Percentiles rank a stretch among this genome's conserved stretches.
These are phyloP conservation scores for Naso thynnoides DNA, from an alignment of 2,797 vertebrate species.

Conservation along the genomic window DNA sequence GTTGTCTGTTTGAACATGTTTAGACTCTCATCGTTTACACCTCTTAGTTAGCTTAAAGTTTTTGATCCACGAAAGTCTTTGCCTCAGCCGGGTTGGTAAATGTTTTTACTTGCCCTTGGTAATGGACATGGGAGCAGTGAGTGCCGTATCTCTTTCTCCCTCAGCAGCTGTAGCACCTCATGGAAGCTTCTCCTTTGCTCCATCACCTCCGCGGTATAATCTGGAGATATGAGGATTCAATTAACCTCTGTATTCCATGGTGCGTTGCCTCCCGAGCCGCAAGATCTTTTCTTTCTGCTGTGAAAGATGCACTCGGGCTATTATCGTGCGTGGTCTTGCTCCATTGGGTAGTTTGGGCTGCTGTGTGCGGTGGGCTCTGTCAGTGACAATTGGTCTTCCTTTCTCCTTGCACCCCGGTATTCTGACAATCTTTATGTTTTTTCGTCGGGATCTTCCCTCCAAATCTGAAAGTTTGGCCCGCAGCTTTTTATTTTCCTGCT, in stretches of 20 bases:
- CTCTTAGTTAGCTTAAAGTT: too few relatives aligned
- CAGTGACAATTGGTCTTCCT: too few relatives aligned
- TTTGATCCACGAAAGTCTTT: neutral
- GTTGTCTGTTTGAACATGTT: too few relatives aligned
- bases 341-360: neutral
- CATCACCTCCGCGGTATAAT: slow-evolving; percentile 21
- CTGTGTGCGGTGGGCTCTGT: too few relatives aligned
- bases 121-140: neutral
- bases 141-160: neutral
- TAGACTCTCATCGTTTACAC: neutral
- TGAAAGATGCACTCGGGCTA: neutral
- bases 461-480: too few relatives aligned
- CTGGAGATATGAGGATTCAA: neutral
- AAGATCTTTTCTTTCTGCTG: slow-evolving; percentile 20
- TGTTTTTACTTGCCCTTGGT: neutral
- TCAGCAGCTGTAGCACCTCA: neutral
- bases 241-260: neutral
- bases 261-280: neutral
- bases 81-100: neutral
- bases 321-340: neutral
- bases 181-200: neutral
- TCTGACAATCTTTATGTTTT: too few relatives aligned
- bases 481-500: too few relatives aligned
- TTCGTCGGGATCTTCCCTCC: too few relatives aligned
- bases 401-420: too few relatives aligned